Evolutionary conservation across 2,888 invertebrate genomes (phyloP).

Genomic region (Augiades crinisus): DNA sequence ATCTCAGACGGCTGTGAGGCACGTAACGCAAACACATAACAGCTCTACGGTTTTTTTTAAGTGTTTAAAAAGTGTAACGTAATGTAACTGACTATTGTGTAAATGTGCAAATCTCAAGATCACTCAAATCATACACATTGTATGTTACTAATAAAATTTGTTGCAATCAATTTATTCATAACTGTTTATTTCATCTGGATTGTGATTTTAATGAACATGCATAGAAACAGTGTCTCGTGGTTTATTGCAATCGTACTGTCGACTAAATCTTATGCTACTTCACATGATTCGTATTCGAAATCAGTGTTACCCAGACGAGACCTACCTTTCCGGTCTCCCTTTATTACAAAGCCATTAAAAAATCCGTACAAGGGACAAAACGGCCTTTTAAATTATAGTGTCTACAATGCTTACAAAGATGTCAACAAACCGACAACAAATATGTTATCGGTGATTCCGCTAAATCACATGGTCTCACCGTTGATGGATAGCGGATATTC

Average conservation of each 20-base stretch:
- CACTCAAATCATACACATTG: not conserved
- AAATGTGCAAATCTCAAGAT: not conserved
- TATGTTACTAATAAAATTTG: not conserved
- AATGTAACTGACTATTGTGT: not conserved
- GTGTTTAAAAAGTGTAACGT: not conserved
- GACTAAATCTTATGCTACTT: not conserved
- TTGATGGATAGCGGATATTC: too few relatives aligned
- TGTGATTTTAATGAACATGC: conserved; percentile 14
- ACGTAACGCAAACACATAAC: not conserved
- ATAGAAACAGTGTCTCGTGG: not conserved
- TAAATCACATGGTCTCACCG: too few relatives aligned
- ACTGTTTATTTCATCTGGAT: not conserved
- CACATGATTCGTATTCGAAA: not conserved
- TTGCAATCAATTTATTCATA: not conserved
- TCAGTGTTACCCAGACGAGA: not conserved
- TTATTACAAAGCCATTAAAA: conserved; percentile 3
- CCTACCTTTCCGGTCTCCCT: not conserved
- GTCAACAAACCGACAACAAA: too few relatives aligned
- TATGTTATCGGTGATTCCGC: too few relatives aligned
- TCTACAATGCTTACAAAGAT: not conserved
- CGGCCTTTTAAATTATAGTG: not conserved
- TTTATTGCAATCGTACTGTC: conserved; percentile 11
- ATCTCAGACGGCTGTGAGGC: conserved; percentile 4
- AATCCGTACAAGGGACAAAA: not conserved
- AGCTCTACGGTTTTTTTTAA: not conserved